A percentile compares a stretch with the other conserved stretches of the same genome.
phyloP scores from a whole-genome alignment of 92 coral and sea anemone genomes.

The Metridium senile region DNA sequence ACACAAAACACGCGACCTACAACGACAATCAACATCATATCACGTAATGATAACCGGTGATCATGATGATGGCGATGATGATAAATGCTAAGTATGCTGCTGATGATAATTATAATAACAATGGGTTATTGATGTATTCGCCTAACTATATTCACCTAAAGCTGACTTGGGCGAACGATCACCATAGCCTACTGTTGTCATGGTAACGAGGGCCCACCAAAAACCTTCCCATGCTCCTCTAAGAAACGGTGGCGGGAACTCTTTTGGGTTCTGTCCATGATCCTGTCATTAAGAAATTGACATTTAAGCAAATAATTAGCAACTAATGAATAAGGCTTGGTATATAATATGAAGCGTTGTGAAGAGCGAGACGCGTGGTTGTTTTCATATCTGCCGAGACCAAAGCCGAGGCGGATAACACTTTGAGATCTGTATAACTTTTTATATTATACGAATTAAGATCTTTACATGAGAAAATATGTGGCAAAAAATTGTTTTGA shows the following conservation, averaged over 20 bases:
- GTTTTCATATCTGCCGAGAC: no score
- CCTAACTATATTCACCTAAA: no score
- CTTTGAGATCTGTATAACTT: no score
- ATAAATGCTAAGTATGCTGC: neutral
- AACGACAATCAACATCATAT: neutral
- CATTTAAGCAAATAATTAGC: neutral
- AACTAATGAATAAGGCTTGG: no score
- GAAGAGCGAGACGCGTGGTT: no score
- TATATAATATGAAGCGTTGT: no score
- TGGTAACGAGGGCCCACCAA: slow-evolving; percentile 98
- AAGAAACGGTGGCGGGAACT: slow-evolving; percentile 92
- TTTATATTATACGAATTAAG: no score
- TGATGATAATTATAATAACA: neutral
- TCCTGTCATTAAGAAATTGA: slow-evolving; percentile 41
- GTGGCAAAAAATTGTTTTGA: no score
- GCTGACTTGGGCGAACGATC: slow-evolving; percentile 93
- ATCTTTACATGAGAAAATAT: no score
- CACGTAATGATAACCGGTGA: slow-evolving; percentile 29
- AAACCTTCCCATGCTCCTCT: slow-evolving; percentile 96
- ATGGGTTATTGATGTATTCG: neutral
- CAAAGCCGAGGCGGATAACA: no score
- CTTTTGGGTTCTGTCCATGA: slow-evolving; percentile 82
- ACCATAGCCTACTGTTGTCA: slow-evolving; percentile 97
- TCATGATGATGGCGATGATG: neutral
- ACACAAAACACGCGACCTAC: slow-evolving; percentile 57